A percentile compares a stretch with the other conserved stretches of the same genome.
phyloP scores from a whole-genome alignment of 2,797 vertebrate genomes.

The Ctenochaetus hawaiiensis region DNA sequence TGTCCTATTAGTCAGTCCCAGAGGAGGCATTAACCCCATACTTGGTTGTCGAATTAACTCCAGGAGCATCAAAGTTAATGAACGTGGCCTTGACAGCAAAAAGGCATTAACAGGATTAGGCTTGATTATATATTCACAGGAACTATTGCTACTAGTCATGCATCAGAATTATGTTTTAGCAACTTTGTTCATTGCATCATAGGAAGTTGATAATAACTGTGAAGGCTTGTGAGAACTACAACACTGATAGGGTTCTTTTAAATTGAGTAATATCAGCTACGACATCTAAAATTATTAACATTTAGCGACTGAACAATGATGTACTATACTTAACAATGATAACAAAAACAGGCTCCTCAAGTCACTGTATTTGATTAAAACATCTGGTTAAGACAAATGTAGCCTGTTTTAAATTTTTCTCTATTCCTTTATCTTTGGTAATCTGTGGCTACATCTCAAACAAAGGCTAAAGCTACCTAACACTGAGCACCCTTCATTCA shows the following conservation, averaged over 20 bases:
- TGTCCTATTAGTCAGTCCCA: slow-evolving; percentile 34
- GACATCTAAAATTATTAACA: not conserved
- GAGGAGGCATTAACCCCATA: slow-evolving; percentile 25
- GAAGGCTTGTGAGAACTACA: not conserved
- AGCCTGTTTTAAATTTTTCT: not conserved
- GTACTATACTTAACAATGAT: not conserved
- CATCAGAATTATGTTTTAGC: not conserved
- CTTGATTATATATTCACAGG: not conserved
- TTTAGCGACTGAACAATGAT: not conserved
- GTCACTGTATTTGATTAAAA: not conserved
- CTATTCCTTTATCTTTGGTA: not conserved
- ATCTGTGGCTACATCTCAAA: not conserved
- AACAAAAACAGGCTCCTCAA: not conserved
- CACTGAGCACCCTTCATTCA: not conserved
- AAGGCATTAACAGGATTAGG: not conserved
- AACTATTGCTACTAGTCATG: not conserved
- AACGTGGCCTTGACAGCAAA: not conserved
- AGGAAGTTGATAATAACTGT: not conserved
- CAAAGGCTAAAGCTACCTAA: not conserved
- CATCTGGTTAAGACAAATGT: not conserved
- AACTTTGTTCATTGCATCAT: not conserved
- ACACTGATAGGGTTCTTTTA: not conserved
- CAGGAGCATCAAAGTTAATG: slow-evolving; percentile 21
- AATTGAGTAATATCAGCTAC: not conserved
- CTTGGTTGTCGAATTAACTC: slow-evolving; percentile 46